These are phyloP conservation scores for Spea multiplicata DNA, from an alignment of 2,113 vertebrate genomes.

Conservation along the genomic window DNA sequence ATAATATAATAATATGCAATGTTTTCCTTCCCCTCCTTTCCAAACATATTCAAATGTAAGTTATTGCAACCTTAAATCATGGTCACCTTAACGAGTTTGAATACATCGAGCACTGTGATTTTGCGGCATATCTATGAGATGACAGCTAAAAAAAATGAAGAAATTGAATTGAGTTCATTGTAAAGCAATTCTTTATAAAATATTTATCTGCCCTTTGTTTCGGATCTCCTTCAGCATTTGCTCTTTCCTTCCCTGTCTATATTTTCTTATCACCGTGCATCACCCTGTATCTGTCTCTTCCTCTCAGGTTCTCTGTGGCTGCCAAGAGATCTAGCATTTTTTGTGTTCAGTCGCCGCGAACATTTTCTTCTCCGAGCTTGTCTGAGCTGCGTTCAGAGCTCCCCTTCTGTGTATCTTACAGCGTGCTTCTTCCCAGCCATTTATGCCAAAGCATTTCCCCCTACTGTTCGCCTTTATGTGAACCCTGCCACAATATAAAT, in stretches of 20 bases:
- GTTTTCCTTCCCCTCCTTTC: slow-evolving; percentile 13
- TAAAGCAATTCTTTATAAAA: slow-evolving; percentile 35
- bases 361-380: slow-evolving; percentile 23
- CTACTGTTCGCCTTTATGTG: slow-evolving; percentile 2
- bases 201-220: slow-evolving; percentile 44
- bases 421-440: slow-evolving; percentile 3
- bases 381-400: slow-evolving; percentile 1
- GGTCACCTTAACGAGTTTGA: slow-evolving; percentile 26
- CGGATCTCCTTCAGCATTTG: background rate
- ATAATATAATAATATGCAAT: slow-evolving; percentile 23
- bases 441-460: background rate
- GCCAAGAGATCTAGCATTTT: slow-evolving; percentile 39
- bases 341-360: slow-evolving; percentile 23
- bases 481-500: slow-evolving; percentile 14
- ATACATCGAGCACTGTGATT: background rate
- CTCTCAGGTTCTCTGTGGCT: slow-evolving; percentile 20
- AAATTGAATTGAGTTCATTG: slow-evolving; percentile 29
- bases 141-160: background rate
- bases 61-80: slow-evolving; percentile 31
- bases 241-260: slow-evolving; percentile 6
- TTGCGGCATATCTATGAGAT: background rate
- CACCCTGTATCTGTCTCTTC: background rate
- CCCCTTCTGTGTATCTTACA: slow-evolving; percentile 8
- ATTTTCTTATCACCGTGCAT: slow-evolving; percentile 22
- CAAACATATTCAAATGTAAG: slow-evolving; percentile 38